phyloP scores from a whole-genome alignment of 2,888 invertebrate species.

The Dicyrtomina minuta region DNA sequence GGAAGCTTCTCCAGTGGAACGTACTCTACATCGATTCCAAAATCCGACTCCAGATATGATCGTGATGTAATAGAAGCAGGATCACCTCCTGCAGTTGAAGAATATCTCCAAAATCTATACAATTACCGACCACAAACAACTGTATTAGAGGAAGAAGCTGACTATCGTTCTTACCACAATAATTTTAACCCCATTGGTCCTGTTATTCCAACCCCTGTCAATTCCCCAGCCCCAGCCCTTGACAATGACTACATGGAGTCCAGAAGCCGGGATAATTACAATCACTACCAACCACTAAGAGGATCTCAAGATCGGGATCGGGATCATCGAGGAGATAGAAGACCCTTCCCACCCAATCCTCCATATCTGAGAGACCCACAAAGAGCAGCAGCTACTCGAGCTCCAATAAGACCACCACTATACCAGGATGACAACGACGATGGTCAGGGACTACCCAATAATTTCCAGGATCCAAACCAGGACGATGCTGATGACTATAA shows the following conservation, averaged over 20 bases:
- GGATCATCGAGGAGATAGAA: background rate
- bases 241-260: no score
- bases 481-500: slow-evolving; percentile 26
- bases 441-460: background rate
- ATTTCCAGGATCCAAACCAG: no score
- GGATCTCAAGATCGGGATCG: background rate
- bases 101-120: slow-evolving; percentile 19
- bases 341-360: background rate
- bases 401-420: no score
- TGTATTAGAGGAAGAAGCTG: slow-evolving; percentile 21
- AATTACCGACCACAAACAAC: slow-evolving; percentile 21
- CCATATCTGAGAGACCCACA: background rate
- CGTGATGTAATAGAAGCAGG: no score
- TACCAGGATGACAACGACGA: background rate
- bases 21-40: no score
- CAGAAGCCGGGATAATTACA: background rate
- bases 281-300: no score
- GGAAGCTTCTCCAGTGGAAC: no score
- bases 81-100: no score
- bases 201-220: no score
- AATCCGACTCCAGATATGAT: no score
- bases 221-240: no score
- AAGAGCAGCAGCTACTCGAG: no score
- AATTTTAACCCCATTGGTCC: background rate
- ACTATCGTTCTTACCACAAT: slow-evolving; percentile 26